Evolutionary conservation across 2,888 invertebrate genomes (phyloP).

Genomic region (Anagyrus pseudococci): DNA sequence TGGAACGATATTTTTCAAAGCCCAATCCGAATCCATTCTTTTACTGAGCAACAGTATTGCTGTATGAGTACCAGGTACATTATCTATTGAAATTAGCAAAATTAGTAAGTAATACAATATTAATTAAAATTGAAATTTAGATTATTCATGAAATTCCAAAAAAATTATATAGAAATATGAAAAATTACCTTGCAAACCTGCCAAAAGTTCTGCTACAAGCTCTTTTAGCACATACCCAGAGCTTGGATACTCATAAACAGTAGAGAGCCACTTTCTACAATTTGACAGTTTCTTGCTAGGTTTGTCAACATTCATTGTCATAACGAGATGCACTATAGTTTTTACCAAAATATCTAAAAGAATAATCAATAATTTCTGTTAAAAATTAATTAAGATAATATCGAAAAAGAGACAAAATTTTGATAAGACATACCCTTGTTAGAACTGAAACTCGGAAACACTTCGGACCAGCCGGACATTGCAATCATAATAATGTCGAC

Average conservation of each 20-base stretch:
- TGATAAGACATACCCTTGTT: constrained; percentile 43
- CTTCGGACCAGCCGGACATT: constrained; percentile 62
- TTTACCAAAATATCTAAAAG: constrained; percentile 57
- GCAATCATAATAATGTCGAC: constrained; percentile 57
- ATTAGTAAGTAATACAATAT: constrained; percentile 2
- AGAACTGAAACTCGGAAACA: constrained; percentile 56
- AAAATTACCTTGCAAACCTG: constrained; percentile 54
- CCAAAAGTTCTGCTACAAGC: constrained; percentile 49
- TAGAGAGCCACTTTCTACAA: constrained; percentile 55
- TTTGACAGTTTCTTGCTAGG: constrained; percentile 52
- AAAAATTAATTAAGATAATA: constrained; percentile 34
- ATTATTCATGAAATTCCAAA: neutral
- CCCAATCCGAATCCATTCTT: constrained; percentile 58
- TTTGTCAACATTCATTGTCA: constrained; percentile 45
- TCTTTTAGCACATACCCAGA: constrained; percentile 47
- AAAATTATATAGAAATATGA: neutral
- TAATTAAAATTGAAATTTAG: neutral
- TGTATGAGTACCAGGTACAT: constrained; percentile 43
- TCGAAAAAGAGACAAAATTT: constrained; percentile 8
- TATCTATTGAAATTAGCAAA: constrained; percentile 42
- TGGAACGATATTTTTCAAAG: constrained; percentile 56
- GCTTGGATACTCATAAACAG: constrained; percentile 59
- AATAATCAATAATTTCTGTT: constrained; percentile 7
- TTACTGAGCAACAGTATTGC: constrained; percentile 60
- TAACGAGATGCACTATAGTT: constrained; percentile 58